phyloP scores from a whole-genome alignment of 2,888 invertebrate genomes.

The Acleris cristana region DNA sequence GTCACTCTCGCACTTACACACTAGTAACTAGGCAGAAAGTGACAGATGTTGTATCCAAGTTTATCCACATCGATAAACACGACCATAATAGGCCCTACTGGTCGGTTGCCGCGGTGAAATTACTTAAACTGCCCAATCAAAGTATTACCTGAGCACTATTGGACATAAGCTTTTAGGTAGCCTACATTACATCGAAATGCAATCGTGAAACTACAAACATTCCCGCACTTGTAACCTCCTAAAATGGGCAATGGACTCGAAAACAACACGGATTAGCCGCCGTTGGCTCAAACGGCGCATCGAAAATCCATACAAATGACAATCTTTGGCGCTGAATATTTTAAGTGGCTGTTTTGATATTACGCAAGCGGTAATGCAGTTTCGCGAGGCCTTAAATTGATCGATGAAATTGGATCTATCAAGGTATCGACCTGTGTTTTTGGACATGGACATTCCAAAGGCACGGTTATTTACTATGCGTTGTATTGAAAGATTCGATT shows the following conservation, averaged over 20 bases:
- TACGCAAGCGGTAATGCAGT: conserved; percentile 22
- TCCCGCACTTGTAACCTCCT: conserved; percentile 19
- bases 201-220: conserved; percentile 15
- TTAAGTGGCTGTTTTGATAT: conserved; percentile 12
- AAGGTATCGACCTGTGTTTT: conserved; percentile 40
- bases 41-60: no score
- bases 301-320: no score
- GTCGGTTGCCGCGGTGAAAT: background rate
- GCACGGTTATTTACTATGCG: conserved; percentile 26
- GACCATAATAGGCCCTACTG: no score
- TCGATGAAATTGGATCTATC: conserved; percentile 47
- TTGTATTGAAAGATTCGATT: conserved; percentile 19
- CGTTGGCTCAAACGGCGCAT: no score
- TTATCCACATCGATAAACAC: no score
- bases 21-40: no score
- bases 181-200: conserved; percentile 13
- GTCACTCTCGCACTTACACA: no score
- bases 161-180: conserved; percentile 7
- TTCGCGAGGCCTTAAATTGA: conserved; percentile 42
- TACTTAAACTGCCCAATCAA: conserved; percentile 6
- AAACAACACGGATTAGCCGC: background rate
- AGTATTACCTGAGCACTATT: conserved; percentile 10
- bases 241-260: conserved; percentile 28
- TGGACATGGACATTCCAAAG: conserved; percentile 16
- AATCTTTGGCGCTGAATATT: no score